phyloP scores from a whole-genome alignment of 2,888 invertebrate genomes.

The Drosophila leonis region DNA sequence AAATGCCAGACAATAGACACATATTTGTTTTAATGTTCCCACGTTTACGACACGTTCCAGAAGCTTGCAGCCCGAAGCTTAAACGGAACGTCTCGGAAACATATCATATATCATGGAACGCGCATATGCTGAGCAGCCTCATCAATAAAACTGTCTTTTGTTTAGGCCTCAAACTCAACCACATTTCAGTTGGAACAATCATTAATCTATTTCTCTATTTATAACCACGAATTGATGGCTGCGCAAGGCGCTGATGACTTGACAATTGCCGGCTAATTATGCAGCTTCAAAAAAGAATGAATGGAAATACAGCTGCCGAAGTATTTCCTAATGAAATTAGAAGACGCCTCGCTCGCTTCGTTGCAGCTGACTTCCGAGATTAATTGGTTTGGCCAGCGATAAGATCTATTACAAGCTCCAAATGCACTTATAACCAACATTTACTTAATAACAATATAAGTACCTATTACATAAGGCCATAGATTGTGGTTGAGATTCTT shows the following conservation, averaged over 20 bases:
- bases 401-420: slow-evolving; percentile 11
- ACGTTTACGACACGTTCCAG: slow-evolving; percentile 61
- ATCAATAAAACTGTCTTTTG: slow-evolving; percentile 68
- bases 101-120: slow-evolving; percentile 42
- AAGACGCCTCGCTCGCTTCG: slow-evolving; percentile 18
- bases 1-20: slow-evolving; percentile 12
- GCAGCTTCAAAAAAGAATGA: slow-evolving; percentile 31
- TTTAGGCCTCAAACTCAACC: slow-evolving; percentile 35
- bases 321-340: slow-evolving; percentile 48
- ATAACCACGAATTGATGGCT: slow-evolving; percentile 52
- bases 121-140: slow-evolving; percentile 31
- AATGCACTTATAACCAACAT: slow-evolving; percentile 10
- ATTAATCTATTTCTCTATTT: slow-evolving; percentile 75
- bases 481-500: neutral
- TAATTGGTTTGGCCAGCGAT: slow-evolving; percentile 61
- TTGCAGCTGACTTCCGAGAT: slow-evolving; percentile 51
- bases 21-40: slow-evolving; percentile 36
- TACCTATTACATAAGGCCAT: neutral
- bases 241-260: slow-evolving; percentile 52
- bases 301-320: slow-evolving; percentile 33
- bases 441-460: slow-evolving; percentile 5
- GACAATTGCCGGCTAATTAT: slow-evolving; percentile 76
- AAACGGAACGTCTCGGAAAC: slow-evolving; percentile 20
- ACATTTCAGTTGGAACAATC: slow-evolving; percentile 49
- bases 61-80: slow-evolving; percentile 36